Evolutionary conservation across 2,888 invertebrate genomes (phyloP), one percentile per base, ranked within the genome.

Genomic region (Catocala sponsa): DNA sequence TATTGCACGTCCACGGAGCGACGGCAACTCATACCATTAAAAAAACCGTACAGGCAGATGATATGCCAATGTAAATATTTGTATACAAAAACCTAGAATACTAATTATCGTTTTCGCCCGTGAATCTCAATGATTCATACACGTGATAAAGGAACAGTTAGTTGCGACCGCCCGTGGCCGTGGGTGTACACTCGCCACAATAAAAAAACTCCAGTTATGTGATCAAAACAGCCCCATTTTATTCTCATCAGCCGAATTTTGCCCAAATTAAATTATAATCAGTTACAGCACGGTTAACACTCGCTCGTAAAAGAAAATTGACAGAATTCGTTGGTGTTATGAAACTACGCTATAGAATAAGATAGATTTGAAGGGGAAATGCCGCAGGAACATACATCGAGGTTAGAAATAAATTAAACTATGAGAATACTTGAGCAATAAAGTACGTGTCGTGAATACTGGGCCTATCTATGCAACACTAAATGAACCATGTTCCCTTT

Each of bases 221-320:
- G 77, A 80, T 82, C 79, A 76, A 76, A 83, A 81, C 75, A 74
- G 79, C 70, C 74, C 75, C 68, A 71, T 80, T 84, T 85, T 76
- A 81, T 84, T 79, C 56, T 68, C 63, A 62, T 76, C 79, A 76
- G 72, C 74, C 74, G 65, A 77, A 74, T 72, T 55, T 70, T 65
- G 64, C 66, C 67, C 72, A 60, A 76, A 72, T 60, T 71, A 78
- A 74, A 65, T 43, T 54, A 61, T 50, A 63, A 64, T 65, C 58
- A 74, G 55, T 60, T 59, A 53, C 55, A 61, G 72, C 56, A 72
- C 47, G 74, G 66, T 61, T 46, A 63, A 58, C 55, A 54, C 10
- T 65, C 59, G 63, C 64, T 59, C 59, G 55, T 53, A 55, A 51
- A 38, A 43, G 43, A 59, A 64, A 25, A 38, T 54, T 50, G 52